These are phyloP conservation scores for Leptopterna dolabrata DNA, from an alignment of 2,888 invertebrate genomes.

Conservation along the genomic window DNA sequence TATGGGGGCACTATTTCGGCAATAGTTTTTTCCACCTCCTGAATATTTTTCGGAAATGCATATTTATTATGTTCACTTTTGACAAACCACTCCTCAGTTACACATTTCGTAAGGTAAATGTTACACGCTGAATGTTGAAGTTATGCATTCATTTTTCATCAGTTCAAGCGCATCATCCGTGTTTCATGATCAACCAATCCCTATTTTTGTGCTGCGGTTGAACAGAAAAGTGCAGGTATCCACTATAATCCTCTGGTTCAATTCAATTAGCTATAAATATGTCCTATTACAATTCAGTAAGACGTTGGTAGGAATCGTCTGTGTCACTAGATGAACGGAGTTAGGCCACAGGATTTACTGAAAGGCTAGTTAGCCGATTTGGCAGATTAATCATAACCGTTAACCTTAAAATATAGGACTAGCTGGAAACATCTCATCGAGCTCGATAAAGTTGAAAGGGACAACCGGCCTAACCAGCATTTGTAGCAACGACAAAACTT, in stretches of 20 bases:
- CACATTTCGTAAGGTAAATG: no score
- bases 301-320: background rate
- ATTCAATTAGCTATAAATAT: background rate
- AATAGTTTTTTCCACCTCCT: no score
- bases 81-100: no score
- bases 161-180: background rate
- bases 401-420: background rate
- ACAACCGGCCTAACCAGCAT: background rate
- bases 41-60: no score
- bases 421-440: background rate
- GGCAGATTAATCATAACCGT: background rate
- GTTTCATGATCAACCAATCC: background rate
- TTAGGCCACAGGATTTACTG: background rate
- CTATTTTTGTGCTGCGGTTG: background rate
- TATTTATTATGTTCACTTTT: no score
- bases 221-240: background rate
- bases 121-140: no score
- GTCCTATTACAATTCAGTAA: background rate
- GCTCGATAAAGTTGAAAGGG: background rate
- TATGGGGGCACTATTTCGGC: no score
- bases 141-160: background rate
- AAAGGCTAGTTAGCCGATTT: background rate
- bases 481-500: background rate
- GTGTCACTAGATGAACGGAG: background rate
- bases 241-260: background rate